These are phyloP conservation scores for Merops nubicus DNA, from an alignment of 2,113 vertebrate genomes.

Conservation along the genomic window DNA sequence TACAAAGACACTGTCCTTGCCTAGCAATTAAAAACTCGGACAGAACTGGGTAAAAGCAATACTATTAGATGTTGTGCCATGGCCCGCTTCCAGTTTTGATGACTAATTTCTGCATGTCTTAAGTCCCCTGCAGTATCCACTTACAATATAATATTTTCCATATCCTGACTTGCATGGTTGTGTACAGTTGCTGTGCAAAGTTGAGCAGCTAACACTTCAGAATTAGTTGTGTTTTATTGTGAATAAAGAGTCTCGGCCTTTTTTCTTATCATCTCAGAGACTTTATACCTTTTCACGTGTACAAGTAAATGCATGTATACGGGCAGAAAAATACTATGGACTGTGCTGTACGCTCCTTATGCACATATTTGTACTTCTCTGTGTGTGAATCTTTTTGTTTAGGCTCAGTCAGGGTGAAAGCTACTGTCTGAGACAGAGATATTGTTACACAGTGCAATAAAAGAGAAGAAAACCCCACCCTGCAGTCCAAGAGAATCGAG, in stretches of 20 bases:
- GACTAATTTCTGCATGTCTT: slow-evolving; percentile 62
- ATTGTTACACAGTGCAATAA: background rate
- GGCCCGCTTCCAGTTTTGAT: slow-evolving; percentile 53
- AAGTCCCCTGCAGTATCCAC: slow-evolving; percentile 61
- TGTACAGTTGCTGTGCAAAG: slow-evolving; percentile 21
- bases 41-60: background rate
- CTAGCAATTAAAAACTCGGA: slow-evolving; percentile 18
- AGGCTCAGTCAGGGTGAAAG: background rate
- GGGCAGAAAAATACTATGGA: background rate
- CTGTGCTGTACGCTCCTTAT: background rate
- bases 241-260: slow-evolving; percentile 1
- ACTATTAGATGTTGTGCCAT: background rate
- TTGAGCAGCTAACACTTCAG: background rate
- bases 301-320: background rate
- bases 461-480: background rate
- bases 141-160: slow-evolving; percentile 67
- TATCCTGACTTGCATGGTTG: slow-evolving; percentile 58
- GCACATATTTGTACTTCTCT: background rate
- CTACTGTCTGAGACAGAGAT: background rate
- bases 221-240: background rate
- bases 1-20: background rate
- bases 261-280: background rate
- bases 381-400: background rate
- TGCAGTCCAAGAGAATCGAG: background rate
- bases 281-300: background rate